Percentiles rank a stretch among this genome's conserved stretches.
Evolutionary conservation across 1,140 invertebrate species (phyloP).

Genomic region (Meloidogyne floridensis): DNA sequence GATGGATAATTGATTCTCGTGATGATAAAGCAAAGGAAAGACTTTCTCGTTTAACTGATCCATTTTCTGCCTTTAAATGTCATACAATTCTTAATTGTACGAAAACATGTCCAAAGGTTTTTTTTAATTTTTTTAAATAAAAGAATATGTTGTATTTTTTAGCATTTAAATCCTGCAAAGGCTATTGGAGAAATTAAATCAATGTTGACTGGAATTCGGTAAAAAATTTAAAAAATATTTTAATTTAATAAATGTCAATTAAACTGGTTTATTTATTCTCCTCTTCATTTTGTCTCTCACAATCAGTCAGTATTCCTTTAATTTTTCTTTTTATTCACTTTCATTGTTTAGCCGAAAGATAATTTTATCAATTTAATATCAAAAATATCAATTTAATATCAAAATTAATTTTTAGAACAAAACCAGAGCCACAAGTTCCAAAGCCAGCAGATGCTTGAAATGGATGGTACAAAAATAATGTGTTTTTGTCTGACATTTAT

Average conservation of each 20-base stretch:
- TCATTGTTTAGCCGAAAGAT: no score
- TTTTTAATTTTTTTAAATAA: slow-evolving; percentile 4
- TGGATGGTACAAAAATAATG: neutral
- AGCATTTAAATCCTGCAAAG: slow-evolving; percentile 87
- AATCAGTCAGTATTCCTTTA: no score
- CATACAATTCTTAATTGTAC: slow-evolving; percentile 99
- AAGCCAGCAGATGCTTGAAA: neutral
- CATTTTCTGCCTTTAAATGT: slow-evolving; percentile 91
- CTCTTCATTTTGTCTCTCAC: no score
- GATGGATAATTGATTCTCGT: slow-evolving; percentile 96
- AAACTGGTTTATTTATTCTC: no score
- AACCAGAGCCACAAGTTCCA: neutral
- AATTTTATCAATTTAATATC: neutral
- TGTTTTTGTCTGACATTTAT: neutral
- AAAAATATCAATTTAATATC: neutral
- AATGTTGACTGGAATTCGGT: slow-evolving; percentile 77
- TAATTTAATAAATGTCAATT: no score
- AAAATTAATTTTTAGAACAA: neutral
- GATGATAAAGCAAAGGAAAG: slow-evolving; percentile 82
- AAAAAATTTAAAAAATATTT: slow-evolving; percentile 69
- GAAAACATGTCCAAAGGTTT: slow-evolving; percentile 88
- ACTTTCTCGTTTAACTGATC: slow-evolving; percentile 81
- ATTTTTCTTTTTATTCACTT: no score
- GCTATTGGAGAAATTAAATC: slow-evolving; percentile 96
- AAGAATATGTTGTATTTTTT: slow-evolving; percentile 54